A percentile compares a stretch with the other conserved stretches of the same genome.
phyloP scores from a whole-genome alignment of 2,888 invertebrate species.

The Drosophila cracens region DNA sequence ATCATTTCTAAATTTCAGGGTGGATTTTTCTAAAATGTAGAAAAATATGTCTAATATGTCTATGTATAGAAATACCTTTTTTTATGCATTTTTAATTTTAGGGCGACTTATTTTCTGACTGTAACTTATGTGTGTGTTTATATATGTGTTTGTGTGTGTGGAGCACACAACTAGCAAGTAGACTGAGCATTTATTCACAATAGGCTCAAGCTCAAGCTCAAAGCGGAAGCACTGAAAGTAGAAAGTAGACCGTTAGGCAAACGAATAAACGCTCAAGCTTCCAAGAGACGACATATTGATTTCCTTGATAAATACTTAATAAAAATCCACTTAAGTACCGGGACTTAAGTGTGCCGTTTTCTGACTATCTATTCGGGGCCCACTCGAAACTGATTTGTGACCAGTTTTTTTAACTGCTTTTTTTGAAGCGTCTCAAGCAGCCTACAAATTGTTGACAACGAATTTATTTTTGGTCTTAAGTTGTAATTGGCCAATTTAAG shows the following conservation, averaged over 20 bases:
- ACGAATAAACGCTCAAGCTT: constrained; percentile 26
- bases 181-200: constrained; percentile 52
- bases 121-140: neutral
- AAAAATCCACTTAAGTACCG: constrained; percentile 64
- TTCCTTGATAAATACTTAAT: constrained; percentile 73
- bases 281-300: constrained; percentile 67
- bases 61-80: too few species aligned
- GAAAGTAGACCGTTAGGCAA: constrained; percentile 35
- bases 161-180: constrained; percentile 31
- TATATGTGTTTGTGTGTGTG: neutral
- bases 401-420: constrained; percentile 5
- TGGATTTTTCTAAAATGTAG: neutral
- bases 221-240: constrained; percentile 53
- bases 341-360: constrained; percentile 17
- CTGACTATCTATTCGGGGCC: constrained; percentile 2
- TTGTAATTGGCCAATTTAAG: neutral
- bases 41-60: neutral
- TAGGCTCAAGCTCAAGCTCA: constrained; percentile 26
- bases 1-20: neutral
- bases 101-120: neutral
- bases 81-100: too few species aligned
- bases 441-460: neutral
- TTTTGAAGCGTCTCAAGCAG: neutral
- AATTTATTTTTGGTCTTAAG: neutral
- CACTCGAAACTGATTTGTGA: constrained; percentile 9